Base-by-base conservation (phyloP, 30 jellyfish, hydroid and myxozoan species). In the Turritopsis dohrnii region DNA sequence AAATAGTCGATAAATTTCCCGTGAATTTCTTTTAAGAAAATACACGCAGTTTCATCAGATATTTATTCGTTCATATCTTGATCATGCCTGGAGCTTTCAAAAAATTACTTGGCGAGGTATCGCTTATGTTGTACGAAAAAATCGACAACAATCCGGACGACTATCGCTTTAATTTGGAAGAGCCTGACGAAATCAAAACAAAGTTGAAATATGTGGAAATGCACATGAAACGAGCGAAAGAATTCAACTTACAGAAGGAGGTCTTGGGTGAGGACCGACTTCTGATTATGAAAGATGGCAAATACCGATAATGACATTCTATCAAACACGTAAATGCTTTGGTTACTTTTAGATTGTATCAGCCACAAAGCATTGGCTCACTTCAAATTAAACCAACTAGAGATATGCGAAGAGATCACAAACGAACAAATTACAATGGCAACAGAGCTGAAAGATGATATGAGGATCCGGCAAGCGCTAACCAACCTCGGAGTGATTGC, bases 111-210 rank as follows among this genome's bases (percentile, higher is more conserved):
- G 99, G 86, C 28, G 99, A 94, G 69, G 89, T 94, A 87, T 87
- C 77, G 52, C 23, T 83, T 53, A 94, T 85, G 87, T 66, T 76
- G 60, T 84, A 81, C 80, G 99, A 94, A 75, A 94, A 88, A 74
- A 86, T 94, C 25, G 99, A 94, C 52, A 94, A 94, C 81, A 84
- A 94, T 66, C 96, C 99, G 41, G 86, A 84, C 0, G 99, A 82
- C 66, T 94, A 84, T 85, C 88, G 99, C 24, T 85, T 66, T 3
- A 26, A 60, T 7, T 3, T 28, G 24, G 85, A 77, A 77, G 85
- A 77, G 19, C 85, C 85, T 0, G 72, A 77, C 18, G 85, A 77
- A n/a, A 77, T 80, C 28, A 77, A 29, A 77, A 30, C 71, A 91
- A 80, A 26, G 84, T 65, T 27, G 96, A 94, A 85, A 88, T 81